Base-by-base conservation (phyloP, 92 coral and sea anemone genomes). In the Palythoa grandis region DNA sequence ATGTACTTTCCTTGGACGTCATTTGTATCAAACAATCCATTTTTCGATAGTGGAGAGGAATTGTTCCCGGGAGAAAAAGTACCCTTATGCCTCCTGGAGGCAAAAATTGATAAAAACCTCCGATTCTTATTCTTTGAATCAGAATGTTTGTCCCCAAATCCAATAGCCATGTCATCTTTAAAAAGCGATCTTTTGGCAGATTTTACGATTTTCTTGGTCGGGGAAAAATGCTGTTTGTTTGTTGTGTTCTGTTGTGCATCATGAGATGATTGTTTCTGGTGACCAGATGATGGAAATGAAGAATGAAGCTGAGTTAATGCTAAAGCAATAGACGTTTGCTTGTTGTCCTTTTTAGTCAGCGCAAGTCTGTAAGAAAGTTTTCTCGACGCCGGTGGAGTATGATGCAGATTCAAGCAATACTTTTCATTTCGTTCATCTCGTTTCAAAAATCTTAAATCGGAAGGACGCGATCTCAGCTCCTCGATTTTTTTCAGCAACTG, bases 121-220 rank as follows among this genome's bases (percentile, higher is more conserved):
- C 88, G 79, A 25, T 88, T 77, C 76, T 90, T 94, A 25, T 85
- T 92, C 87, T 92, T 92, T 4, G 98, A 92, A 11, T 78, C 89
- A 67, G 91, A 88, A 76, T 90, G 86, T 12, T 78, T 52, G 65
- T 50, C 90, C 8, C 58, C 60, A 19, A 90, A 35, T 3, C 87
- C 91, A 38, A 91, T 86, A 2, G 92, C 91, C 93, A 94, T 90
- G 82, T 94, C 98, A 75, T 94, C 98, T 82, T 92, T 90, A 66
- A 94, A 94, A 23, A 90, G 89, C 6, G 91, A 86, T 13, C 91
- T 87, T 24, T 93, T 79, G 7, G 88, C 92, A 11, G 83, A 65
- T 22, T 48, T 47, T 65, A 58, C 70, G 24, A 25, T 37, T 70
- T 71, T 70, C 85, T 11, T 60, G 48, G 77, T 57, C 29, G 85